phyloP scores from a whole-genome alignment of 2,888 invertebrate genomes.

The Ptychoptera albimana region DNA sequence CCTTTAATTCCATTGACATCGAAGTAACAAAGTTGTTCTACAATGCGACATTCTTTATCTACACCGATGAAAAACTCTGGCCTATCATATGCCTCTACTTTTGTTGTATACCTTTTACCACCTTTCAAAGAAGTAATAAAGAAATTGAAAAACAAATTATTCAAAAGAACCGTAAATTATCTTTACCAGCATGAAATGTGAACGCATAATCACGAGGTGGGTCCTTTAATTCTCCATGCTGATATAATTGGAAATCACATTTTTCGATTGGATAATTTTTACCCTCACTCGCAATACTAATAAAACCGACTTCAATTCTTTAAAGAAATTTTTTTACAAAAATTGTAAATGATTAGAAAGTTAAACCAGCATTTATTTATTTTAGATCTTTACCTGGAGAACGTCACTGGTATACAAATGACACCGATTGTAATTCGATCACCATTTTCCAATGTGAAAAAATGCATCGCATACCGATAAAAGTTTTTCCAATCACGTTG shows the following conservation, averaged over 20 bases:
- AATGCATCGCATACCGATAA: conserved; percentile 54
- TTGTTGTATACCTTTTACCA: conserved; percentile 32
- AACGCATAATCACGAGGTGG: conserved; percentile 47
- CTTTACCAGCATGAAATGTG: conserved; percentile 38
- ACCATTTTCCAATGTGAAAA: conserved; percentile 50
- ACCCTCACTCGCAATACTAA: conserved; percentile 31
- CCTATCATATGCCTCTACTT: conserved; percentile 36
- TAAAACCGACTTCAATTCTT: conserved; percentile 45
- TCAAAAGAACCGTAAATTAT: not conserved
- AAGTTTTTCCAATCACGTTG: conserved; percentile 49
- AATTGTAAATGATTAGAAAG: conserved; percentile 1
- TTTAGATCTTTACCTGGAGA: conserved; percentile 46
- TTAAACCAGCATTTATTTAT: conserved; percentile 12
- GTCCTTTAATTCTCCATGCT: conserved; percentile 41
- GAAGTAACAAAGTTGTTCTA: conserved; percentile 41
- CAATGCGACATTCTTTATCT: conserved; percentile 39
- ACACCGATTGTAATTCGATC: conserved; percentile 47
- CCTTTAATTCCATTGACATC: conserved; percentile 44
- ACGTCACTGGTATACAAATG: conserved; percentile 44
- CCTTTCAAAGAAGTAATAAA: conserved; percentile 34
- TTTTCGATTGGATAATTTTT: conserved; percentile 28
- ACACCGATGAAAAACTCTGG: conserved; percentile 41
- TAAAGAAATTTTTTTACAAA: too few relatives aligned
- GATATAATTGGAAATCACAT: conserved; percentile 39
- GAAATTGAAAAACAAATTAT: conserved; percentile 4